Percentiles rank a stretch among this genome's conserved stretches.
Conservation (phyloP, 2,888 invertebrate genomes). For the Ichneumoninae sp. region DNA sequence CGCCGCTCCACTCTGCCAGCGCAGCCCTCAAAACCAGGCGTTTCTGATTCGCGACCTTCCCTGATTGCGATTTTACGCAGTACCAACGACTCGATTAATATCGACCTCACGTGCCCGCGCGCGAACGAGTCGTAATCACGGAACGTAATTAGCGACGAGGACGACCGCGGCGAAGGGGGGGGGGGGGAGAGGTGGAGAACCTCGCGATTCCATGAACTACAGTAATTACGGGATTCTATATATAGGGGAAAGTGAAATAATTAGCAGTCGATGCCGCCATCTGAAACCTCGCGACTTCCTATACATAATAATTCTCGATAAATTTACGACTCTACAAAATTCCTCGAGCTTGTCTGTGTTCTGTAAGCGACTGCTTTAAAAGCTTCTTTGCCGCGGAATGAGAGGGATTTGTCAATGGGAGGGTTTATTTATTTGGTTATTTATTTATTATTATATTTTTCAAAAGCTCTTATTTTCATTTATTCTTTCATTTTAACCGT, state of each 20-base stretch:
- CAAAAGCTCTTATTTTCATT: slow-evolving; percentile 42
- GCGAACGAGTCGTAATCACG: slow-evolving; percentile 70
- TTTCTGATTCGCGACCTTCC: slow-evolving; percentile 65
- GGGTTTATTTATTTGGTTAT: background rate
- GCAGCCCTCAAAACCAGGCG: background rate
- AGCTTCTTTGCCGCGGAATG: background rate
- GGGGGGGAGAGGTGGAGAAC: slow-evolving; percentile 10
- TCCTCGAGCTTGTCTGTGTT: background rate
- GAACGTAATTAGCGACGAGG: slow-evolving; percentile 71
- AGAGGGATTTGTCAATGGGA: slow-evolving; percentile 23
- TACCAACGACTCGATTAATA: slow-evolving; percentile 73
- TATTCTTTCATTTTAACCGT: slow-evolving; percentile 43
- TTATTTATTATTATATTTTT: slow-evolving; percentile 24
- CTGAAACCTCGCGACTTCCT: background rate
- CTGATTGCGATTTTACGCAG: slow-evolving; percentile 74
- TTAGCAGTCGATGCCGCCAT: background rate
- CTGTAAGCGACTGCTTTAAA: background rate
- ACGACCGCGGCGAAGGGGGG: slow-evolving; percentile 12
- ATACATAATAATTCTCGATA: background rate
- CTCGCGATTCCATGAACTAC: slow-evolving; percentile 16
- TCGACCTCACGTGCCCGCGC: slow-evolving; percentile 70
- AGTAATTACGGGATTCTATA: slow-evolving; percentile 6
- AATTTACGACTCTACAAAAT: background rate
- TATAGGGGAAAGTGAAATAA: slow-evolving; percentile 3
- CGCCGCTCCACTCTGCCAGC: slow-evolving; percentile 27